Conservation (phyloP, 23 tunicate genomes). For the Phallusia fumigata region DNA sequence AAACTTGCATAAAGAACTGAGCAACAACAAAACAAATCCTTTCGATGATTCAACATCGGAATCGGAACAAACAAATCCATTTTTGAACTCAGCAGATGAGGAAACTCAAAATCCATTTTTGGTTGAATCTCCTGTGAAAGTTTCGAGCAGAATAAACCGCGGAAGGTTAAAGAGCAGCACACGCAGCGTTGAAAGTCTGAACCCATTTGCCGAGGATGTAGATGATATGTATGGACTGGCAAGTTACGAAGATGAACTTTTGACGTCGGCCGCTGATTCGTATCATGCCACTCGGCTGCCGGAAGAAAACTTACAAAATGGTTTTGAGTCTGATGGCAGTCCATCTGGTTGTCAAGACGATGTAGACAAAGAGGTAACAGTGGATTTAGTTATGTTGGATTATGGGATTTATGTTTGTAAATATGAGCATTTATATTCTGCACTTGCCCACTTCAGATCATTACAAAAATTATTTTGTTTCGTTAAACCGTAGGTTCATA, state of each 20-base stretch:
- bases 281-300: conserved; percentile 5
- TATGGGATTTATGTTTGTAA: background rate
- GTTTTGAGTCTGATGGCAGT: background rate
- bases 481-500: no score
- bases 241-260: conserved; percentile 64
- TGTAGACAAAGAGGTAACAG: background rate
- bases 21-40: conserved; percentile 17
- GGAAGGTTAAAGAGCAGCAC: background rate
- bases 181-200: background rate
- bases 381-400: background rate
- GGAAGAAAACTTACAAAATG: background rate
- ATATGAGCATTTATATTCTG: background rate
- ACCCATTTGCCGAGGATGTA: background rate
- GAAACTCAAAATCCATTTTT: conserved; percentile 30
- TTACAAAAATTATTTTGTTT: no score
- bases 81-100: conserved; percentile 1
- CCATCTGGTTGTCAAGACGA: background rate
- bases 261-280: conserved; percentile 55
- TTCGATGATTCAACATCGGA: conserved; percentile 35
- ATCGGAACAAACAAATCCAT: conserved; percentile 25
- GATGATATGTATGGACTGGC: conserved; percentile 58
- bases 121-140: conserved; percentile 32
- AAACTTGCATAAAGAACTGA: background rate
- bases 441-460: background rate
- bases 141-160: background rate